Conservation (phyloP, 1,140 invertebrate genomes). For the Myzus persicae region DNA sequence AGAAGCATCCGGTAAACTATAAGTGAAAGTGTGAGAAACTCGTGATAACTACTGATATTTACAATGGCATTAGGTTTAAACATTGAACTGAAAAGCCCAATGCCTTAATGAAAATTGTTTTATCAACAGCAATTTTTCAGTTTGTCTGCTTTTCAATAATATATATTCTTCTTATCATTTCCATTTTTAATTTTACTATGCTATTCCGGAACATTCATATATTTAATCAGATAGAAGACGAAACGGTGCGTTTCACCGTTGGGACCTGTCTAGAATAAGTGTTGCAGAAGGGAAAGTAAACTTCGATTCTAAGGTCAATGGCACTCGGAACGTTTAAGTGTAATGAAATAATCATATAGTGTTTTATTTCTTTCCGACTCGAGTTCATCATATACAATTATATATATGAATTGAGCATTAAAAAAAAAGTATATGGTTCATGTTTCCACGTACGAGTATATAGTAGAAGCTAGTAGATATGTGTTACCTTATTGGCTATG, state of each 20-base stretch:
- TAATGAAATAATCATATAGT: conserved; percentile 44
- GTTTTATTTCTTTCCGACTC: conserved; percentile 20
- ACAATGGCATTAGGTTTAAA: conserved; percentile 43
- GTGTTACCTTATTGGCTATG: background rate
- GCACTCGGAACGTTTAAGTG: conserved; percentile 39
- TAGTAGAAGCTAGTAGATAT: background rate
- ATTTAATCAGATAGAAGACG: conserved; percentile 39
- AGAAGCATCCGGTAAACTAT: conserved; percentile 49
- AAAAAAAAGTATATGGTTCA: background rate
- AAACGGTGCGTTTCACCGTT: conserved; percentile 42
- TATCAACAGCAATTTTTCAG: background rate
- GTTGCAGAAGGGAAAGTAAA: conserved; percentile 57
- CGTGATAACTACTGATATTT: background rate
- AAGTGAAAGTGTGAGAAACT: conserved; percentile 58
- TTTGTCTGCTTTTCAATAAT: background rate
- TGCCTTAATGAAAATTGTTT: background rate
- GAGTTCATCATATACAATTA: background rate
- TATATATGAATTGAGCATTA: background rate
- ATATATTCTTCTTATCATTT: background rate
- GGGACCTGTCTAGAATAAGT: conserved; percentile 56
- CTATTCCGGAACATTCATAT: background rate
- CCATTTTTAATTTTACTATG: background rate
- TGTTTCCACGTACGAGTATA: background rate
- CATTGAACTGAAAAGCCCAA: conserved; percentile 21
- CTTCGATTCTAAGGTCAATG: conserved; percentile 55